These are phyloP conservation scores for Metopolophium dirhodum DNA, from an alignment of 1,140 invertebrate genomes.

Conservation along the genomic window DNA sequence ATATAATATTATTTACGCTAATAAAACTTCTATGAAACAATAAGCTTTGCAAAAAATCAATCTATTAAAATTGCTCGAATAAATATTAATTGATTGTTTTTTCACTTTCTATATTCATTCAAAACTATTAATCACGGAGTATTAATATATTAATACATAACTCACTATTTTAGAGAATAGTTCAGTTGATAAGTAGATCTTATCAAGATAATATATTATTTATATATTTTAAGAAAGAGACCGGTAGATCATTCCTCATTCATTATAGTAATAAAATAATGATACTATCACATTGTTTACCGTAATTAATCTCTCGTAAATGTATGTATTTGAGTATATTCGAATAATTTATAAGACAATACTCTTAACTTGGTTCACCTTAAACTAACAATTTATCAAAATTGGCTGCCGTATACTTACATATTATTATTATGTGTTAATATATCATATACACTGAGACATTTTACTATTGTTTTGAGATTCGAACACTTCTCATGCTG, in stretches of 20 bases:
- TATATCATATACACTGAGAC: not conserved
- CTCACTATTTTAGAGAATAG: not conserved
- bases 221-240: too few relatives aligned
- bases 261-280: too few relatives aligned
- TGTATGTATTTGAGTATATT: not conserved
- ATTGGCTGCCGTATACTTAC: not conserved
- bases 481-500: not conserved
- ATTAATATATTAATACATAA: not conserved
- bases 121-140: not conserved
- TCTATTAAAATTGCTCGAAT: too few relatives aligned
- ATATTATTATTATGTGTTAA: not conserved
- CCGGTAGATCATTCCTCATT: too few relatives aligned
- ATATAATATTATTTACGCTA: not conserved
- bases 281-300: too few relatives aligned
- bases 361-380: not conserved
- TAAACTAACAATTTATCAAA: not conserved
- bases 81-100: not conserved
- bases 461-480: not conserved
- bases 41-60: not conserved
- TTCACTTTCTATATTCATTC: too few relatives aligned
- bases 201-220: too few relatives aligned
- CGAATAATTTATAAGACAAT: not conserved
- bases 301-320: not conserved
- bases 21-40: not conserved
- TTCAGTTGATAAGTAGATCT: too few relatives aligned